Evolutionary conservation across 2,113 vertebrate species (phyloP).

Genomic region (Aythya baeri): DNA sequence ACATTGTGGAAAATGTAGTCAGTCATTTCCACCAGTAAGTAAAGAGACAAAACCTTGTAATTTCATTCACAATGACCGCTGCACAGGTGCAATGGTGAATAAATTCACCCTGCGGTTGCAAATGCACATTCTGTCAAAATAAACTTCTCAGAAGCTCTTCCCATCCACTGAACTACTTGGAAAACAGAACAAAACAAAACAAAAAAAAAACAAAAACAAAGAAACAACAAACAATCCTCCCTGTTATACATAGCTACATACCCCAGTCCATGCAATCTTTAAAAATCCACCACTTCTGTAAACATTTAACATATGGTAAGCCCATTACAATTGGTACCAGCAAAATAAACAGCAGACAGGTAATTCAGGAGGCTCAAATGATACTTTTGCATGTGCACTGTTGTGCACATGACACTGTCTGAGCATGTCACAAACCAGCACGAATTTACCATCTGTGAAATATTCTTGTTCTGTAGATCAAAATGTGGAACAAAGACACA

Average conservation of each 20-base stretch:
- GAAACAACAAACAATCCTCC: not conserved
- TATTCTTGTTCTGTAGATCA: not conserved
- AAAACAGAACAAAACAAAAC: not conserved
- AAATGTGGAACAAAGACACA: not conserved
- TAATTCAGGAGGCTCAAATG: not conserved
- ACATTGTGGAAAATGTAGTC: not conserved
- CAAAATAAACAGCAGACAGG: not conserved
- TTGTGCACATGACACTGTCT: not conserved
- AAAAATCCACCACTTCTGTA: not conserved
- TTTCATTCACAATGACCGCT: not conserved
- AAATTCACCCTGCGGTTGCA: not conserved
- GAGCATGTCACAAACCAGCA: not conserved
- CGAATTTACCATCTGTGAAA: not conserved
- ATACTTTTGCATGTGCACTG: not conserved
- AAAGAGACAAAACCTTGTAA: not conserved
- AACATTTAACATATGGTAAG: not conserved
- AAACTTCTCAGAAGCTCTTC: not conserved
- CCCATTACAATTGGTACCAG: not conserved
- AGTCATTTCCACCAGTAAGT: not conserved
- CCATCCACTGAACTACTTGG: not conserved
- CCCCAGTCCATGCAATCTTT: not conserved
- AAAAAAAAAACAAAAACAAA: too few species aligned
- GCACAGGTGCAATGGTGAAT: accelerated
- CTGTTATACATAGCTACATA: not conserved
- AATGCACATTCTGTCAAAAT: not conserved